Evolutionary conservation across 2,113 vertebrate species (phyloP), one percentile per base, ranked within the genome.

Genomic region (Oreochromis niloticus): DNA sequence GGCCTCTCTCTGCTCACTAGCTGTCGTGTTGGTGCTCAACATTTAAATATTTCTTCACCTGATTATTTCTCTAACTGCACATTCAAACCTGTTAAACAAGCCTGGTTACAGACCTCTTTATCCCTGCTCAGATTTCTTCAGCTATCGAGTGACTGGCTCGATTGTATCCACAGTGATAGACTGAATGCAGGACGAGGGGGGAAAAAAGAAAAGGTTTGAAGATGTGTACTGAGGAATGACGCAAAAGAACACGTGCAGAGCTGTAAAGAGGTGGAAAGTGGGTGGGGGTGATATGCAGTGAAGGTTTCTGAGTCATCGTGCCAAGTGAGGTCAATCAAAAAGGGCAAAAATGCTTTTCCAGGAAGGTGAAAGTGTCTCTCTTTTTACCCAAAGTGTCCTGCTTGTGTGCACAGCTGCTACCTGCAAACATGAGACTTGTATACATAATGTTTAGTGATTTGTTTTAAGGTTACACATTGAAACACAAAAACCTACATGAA

Each of bases 221-320:
- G 9, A 61, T 9, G 7, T 61, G 12, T 13, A 32, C 14, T 82
- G 56, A 61, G 56, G 41, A 32, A 30, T 46, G 43, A 78, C 10
- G 9, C 16, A 78, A 52, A 10, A 10, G 43, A 85, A 6, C 78
- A 36, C 11, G 34, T 27, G 17, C 27, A 50, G 27, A 43, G 71
- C 57, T 68, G 32, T 13, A 43, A 73, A 22, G 32, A 36, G 61
- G 22, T n/a, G 17, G 36, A 52, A 10, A 11, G 43, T 36, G 12
- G 6, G 6, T 24, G 41, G 22, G 68, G 71, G 43, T 75, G 36
- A 30, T 27, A 22, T 24, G 24, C 24, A 10, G n/a, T 71, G 50
- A 4, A 50, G 7, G 89, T 46, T 84, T 90, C 86, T 93, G 89
- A 94, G 66, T 94, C 92, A 91, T 34, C 7, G 6, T 80, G 78